Base-by-base conservation (phyloP, 2,888 invertebrate genomes). In the Hirtodrosophila cameraria region DNA sequence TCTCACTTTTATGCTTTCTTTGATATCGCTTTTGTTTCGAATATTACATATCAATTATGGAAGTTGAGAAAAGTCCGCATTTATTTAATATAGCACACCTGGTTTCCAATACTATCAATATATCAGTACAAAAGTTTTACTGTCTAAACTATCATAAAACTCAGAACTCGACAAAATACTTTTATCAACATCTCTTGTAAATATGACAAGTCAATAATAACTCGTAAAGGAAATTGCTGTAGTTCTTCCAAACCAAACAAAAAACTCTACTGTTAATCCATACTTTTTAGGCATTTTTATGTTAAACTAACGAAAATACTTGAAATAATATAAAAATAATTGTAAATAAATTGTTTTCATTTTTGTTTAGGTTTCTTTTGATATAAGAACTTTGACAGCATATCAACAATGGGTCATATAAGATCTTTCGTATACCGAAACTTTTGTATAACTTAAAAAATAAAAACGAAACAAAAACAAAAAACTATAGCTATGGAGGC, bases 91-190 rank as follows among this genome's bases (percentile, higher is more conserved):
- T 71, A 84, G 80, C 80, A 81, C 84, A 81, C 84, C 80, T 81
- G 80, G 80, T 81, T 81, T 81, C 80, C 75, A 58, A 84, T 64
- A 81, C 80, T 81, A 80, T 80, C 84, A 81, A 81, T 81, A 81
- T 81, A 84, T 81, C 71, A 81, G 80, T 81, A 81, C 80, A 81
- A 79, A 66, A 52, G 33, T 66, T 64, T 66, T 48, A 57, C 20
- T 50, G 31, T 33, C 20, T 27, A 49, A 43, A 45, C 61, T 61
- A 54, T 67, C 43, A 54, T 33, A 61, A 6, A 49, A 38, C 35
- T 61, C 49, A 49, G 12, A 55, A 33, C 41, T 54, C 43, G 33
- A 52, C n/a, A n/a, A 48, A 25, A 42, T 45, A 30, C 42, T 41
- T 42, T 28, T 35, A 43, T 36, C 15, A 20, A 45, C 39, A 35